These are phyloP conservation scores for Branchinecta lynchi DNA, from an alignment of 1,140 invertebrate species.

Conservation along the genomic window DNA sequence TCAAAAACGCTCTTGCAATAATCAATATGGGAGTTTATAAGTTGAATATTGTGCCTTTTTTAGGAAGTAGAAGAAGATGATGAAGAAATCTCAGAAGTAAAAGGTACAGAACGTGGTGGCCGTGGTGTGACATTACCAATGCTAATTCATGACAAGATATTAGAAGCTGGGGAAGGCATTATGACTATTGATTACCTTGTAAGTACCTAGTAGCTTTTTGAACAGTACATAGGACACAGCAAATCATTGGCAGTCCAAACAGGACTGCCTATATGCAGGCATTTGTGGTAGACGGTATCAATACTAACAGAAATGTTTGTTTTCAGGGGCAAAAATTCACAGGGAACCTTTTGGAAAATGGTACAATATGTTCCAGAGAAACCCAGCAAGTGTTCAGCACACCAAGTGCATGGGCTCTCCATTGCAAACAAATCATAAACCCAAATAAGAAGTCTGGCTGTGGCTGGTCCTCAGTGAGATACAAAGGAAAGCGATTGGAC, in stretches of 20 bases:
- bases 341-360: slow-evolving; percentile 65
- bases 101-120: slow-evolving; percentile 33
- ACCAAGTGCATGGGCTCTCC: slow-evolving; percentile 80
- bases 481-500: slow-evolving; percentile 51
- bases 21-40: too few relatives aligned
- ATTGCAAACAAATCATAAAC: slow-evolving; percentile 78
- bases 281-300: too few relatives aligned
- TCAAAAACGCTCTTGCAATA: too few relatives aligned
- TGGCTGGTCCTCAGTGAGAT: slow-evolving; percentile 57
- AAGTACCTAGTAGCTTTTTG: slow-evolving; percentile 23
- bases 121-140: slow-evolving; percentile 68
- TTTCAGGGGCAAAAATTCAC: slow-evolving; percentile 69
- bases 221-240: too few relatives aligned
- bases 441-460: slow-evolving; percentile 79
- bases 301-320: slow-evolving; percentile 12
- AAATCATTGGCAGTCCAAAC: too few relatives aligned
- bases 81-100: slow-evolving; percentile 13
- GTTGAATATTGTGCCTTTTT: background rate
- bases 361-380: slow-evolving; percentile 74
- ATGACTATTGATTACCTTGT: slow-evolving; percentile 80
- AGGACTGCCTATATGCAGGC: too few relatives aligned
- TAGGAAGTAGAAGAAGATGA: slow-evolving; percentile 17
- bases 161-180: slow-evolving; percentile 57
- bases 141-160: slow-evolving; percentile 57
- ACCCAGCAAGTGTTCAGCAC: slow-evolving; percentile 70